Base-by-base conservation (phyloP, 2,888 invertebrate species). In the Catocala nupta region DNA sequence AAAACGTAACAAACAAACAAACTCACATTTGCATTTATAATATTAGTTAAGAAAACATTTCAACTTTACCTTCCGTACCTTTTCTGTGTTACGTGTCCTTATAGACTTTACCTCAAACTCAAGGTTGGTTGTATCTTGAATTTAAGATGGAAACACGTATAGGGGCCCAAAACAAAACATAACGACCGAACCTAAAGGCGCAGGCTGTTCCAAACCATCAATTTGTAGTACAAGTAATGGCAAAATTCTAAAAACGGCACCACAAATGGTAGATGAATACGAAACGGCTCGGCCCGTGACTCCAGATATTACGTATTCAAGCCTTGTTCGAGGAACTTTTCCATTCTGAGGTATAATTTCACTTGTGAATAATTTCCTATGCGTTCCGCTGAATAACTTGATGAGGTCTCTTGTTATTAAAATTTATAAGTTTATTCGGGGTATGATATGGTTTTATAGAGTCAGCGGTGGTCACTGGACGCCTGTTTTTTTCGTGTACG, bases 301-400 rank as follows among this genome's bases (percentile, higher is more conserved):
- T 74, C 34, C 65, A 60, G 56, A 58, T 51, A 74, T 78, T 78
- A 64, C 55, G 69, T 78, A 76, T 78, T 76, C 77, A 58, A 11
- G 9, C 55, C 65, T 58, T 65, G 77, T 74, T 64, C 68, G 64
- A 55, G 48, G 76, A 82, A 82, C 82, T 82, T 82, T 82, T 80
- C 76, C 75, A 78, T 78, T 74, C 77, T 65, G 78, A 81, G 79
- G 77, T 82, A 81, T 82, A 81, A 82, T 82, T 82, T 81, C 79
- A 82, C 78, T 81, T 79, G 80, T 82, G 82, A 82, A 82, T 82
- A 82, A 81, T 82, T 82, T 82, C 73, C 70, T 68, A 77, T 75
- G 79, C 78, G 77, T 77, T 77, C 74, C 67, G 59, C 59, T 67
- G 77, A 77, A 80, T 80, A 80, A 77, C 71, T 79, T 80, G 79